Evolutionary conservation across 2,113 vertebrate genomes (phyloP).

Genomic region (Seriola dumerili): DNA sequence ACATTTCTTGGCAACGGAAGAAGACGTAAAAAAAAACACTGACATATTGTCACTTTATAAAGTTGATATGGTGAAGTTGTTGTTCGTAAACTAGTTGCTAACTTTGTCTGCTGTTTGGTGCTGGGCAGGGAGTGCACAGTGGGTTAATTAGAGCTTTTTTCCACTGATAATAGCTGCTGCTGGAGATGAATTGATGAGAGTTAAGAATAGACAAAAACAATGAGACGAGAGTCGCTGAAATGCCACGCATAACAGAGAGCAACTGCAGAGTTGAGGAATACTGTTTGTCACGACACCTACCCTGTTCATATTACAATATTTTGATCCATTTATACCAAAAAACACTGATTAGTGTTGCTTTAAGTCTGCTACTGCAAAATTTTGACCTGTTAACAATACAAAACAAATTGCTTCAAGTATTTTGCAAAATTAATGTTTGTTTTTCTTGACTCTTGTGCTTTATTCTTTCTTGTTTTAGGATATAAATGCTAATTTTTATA

Average conservation of each 20-base stretch:
- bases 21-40: too few relatives aligned
- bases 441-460: not conserved
- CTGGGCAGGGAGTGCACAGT: too few relatives aligned
- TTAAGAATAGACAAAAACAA: too few relatives aligned
- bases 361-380: not conserved
- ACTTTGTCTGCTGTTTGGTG: too few relatives aligned
- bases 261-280: not conserved
- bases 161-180: too few relatives aligned
- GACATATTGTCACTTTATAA: not conserved
- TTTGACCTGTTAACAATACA: not conserved
- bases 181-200: too few relatives aligned
- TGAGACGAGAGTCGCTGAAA: too few relatives aligned
- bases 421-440: not conserved
- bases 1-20: too few relatives aligned
- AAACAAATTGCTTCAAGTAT: not conserved
- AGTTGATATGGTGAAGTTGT: not conserved
- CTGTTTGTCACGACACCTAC: too few relatives aligned
- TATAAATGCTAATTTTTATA: not conserved
- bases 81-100: too few relatives aligned
- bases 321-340: not conserved
- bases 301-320: not conserved
- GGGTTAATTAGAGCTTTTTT: too few relatives aligned
- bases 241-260: too few relatives aligned
- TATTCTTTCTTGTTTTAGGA: not conserved
- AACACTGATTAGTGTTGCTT: not conserved